A percentile compares a stretch with the other conserved stretches of the same genome.
phyloP scores from a whole-genome alignment of 2,113 vertebrate genomes.

The Aegotheles bennettii region DNA sequence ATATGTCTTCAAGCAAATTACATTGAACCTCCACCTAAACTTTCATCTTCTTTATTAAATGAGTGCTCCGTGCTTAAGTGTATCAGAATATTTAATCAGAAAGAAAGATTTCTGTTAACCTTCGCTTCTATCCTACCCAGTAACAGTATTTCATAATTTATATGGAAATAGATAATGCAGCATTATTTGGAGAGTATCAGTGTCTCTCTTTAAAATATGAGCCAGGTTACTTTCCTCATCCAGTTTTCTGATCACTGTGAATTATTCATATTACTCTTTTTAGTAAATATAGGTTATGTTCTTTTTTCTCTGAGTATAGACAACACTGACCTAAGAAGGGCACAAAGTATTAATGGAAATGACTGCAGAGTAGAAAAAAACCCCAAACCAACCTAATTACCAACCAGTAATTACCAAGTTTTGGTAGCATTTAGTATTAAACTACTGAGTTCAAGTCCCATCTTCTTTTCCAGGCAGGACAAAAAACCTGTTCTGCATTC shows the following conservation, averaged over 20 bases:
- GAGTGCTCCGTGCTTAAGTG: not conserved
- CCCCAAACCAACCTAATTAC: fast-evolving
- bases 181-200: not conserved
- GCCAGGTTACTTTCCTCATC: not conserved
- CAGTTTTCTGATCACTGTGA: not conserved
- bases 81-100: not conserved
- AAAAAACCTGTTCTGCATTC: not conserved
- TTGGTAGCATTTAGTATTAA: not conserved
- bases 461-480: not conserved
- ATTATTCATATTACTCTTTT: not conserved
- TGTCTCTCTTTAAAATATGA: not conserved
- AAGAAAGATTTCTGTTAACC: not conserved
- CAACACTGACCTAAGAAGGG: not conserved
- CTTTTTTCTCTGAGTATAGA: not conserved
- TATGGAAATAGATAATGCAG: not conserved
- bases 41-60: not conserved
- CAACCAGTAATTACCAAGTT: not conserved
- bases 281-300: not conserved
- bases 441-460: not conserved
- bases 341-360: not conserved
- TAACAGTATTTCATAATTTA: not conserved
- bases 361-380: not conserved
- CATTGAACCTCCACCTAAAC: not conserved
- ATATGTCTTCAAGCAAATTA: not conserved
- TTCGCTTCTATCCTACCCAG: not conserved